phyloP scores from a whole-genome alignment of 2,888 invertebrate species.

The Patella ulyssiponensis region DNA sequence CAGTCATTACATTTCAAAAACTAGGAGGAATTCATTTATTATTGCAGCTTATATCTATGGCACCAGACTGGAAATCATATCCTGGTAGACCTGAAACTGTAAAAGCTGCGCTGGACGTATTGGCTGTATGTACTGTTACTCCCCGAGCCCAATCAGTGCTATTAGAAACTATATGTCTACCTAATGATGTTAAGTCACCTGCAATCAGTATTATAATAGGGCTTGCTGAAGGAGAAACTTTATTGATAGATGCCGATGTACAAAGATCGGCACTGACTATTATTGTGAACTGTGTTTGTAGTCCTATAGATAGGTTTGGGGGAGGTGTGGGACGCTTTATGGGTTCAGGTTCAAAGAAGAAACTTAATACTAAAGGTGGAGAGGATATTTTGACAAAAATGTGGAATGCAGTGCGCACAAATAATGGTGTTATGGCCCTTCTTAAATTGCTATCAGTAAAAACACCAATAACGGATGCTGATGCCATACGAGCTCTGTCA shows the following conservation, averaged over 20 bases:
- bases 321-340: constrained; percentile 65
- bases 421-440: constrained; percentile 96
- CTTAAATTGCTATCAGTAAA: constrained; percentile 91
- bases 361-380: constrained; percentile 56
- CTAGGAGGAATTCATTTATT: constrained; percentile 84
- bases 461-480: constrained; percentile 96
- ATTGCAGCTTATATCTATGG: constrained; percentile 88
- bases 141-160: constrained; percentile 80
- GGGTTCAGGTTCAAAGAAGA: constrained; percentile 64
- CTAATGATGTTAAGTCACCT: constrained; percentile 77
- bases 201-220: constrained; percentile 82
- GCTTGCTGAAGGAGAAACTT: constrained; percentile 92
- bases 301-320: constrained; percentile 81
- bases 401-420: constrained; percentile 93
- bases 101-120: constrained; percentile 85
- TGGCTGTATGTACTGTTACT: constrained; percentile 91
- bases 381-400: constrained; percentile 92
- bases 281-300: constrained; percentile 94
- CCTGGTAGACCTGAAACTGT: constrained; percentile 89
- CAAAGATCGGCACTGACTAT: constrained; percentile 92
- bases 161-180: constrained; percentile 70
- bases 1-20: constrained; percentile 88
- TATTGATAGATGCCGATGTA: constrained; percentile 90
- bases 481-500: constrained; percentile 92
- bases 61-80: constrained; percentile 90